Percentiles rank a stretch among this genome's conserved stretches.
Evolutionary conservation across 2,888 invertebrate genomes (phyloP).

Genomic region (Nomada ruficornis): DNA sequence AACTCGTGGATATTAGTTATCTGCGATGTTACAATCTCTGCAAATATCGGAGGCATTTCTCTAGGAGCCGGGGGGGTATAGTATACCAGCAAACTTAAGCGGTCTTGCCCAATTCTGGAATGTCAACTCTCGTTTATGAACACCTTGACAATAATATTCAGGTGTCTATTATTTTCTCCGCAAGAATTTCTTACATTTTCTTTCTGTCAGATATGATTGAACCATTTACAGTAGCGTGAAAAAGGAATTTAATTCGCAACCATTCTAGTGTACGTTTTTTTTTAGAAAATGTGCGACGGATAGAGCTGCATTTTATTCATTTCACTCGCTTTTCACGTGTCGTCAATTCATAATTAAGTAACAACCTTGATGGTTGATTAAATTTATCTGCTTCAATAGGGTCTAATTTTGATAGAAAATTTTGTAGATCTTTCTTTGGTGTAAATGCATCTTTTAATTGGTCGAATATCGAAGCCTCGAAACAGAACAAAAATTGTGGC

Average conservation of each 20-base stretch:
- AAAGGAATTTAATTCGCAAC: neutral
- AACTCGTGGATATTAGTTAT: conserved; percentile 53
- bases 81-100: conserved; percentile 64
- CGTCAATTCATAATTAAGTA: too few species aligned
- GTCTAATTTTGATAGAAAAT: too few species aligned
- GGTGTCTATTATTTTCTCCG: conserved; percentile 23
- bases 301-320: too few species aligned
- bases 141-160: conserved; percentile 43
- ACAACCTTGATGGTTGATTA: too few species aligned
- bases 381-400: too few species aligned
- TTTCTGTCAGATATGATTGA: neutral
- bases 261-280: too few species aligned
- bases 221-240: neutral
- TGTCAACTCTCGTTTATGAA: conserved; percentile 59
- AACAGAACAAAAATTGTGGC: conserved; percentile 30
- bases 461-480: neutral
- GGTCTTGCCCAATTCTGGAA: conserved; percentile 61
- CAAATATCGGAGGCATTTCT: conserved; percentile 68
- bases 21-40: conserved; percentile 58
- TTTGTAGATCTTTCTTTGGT: too few species aligned
- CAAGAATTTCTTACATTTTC: neutral
- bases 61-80: conserved; percentile 27
- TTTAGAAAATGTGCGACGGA: too few species aligned
- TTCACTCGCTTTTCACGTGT: too few species aligned
- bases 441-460: too few species aligned